Percentiles rank a stretch among this genome's conserved stretches.
Conservation (phyloP, 2,888 invertebrate species). For the Celastrina argiolus region DNA sequence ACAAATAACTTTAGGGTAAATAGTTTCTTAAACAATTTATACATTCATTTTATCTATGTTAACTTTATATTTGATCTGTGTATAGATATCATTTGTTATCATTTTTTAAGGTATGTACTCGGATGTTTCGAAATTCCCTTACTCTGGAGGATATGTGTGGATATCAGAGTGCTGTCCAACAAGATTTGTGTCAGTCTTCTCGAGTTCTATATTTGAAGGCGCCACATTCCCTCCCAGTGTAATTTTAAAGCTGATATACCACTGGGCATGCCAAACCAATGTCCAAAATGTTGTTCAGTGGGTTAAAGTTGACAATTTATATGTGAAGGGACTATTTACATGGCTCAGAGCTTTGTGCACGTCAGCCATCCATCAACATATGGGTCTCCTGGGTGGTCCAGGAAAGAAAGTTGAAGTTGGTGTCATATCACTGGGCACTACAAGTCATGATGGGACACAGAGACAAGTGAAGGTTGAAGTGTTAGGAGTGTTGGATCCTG, state of each 20-base stretch:
- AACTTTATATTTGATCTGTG: too few species aligned
- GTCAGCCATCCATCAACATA: constrained; percentile 87
- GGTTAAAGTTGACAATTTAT: constrained; percentile 82
- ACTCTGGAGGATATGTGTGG: constrained; percentile 95
- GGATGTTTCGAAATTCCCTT: constrained; percentile 89
- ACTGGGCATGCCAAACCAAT: constrained; percentile 94
- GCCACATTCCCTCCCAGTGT: constrained; percentile 90
- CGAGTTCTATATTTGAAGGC: constrained; percentile 91
- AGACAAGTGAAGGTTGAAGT: constrained; percentile 93
- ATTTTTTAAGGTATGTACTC: constrained; percentile 86
- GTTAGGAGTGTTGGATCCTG: constrained; percentile 87
- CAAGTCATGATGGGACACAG: constrained; percentile 85
- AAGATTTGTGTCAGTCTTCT: constrained; percentile 90
- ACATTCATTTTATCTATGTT: too few species aligned
- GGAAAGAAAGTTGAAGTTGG: constrained; percentile 87
- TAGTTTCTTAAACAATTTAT: not conserved
- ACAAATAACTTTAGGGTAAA: constrained; percentile 1
- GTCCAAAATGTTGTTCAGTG: constrained; percentile 92
- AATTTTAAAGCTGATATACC: constrained; percentile 89
- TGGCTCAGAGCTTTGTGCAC: constrained; percentile 85
- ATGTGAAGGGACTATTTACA: constrained; percentile 80
- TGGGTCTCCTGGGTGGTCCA: constrained; percentile 84
- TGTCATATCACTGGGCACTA: constrained; percentile 92
- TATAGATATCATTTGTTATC: too few species aligned
- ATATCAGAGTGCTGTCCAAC: constrained; percentile 92